Conservation (phyloP, 2,797 vertebrate species). For the Chelon auratus region DNA sequence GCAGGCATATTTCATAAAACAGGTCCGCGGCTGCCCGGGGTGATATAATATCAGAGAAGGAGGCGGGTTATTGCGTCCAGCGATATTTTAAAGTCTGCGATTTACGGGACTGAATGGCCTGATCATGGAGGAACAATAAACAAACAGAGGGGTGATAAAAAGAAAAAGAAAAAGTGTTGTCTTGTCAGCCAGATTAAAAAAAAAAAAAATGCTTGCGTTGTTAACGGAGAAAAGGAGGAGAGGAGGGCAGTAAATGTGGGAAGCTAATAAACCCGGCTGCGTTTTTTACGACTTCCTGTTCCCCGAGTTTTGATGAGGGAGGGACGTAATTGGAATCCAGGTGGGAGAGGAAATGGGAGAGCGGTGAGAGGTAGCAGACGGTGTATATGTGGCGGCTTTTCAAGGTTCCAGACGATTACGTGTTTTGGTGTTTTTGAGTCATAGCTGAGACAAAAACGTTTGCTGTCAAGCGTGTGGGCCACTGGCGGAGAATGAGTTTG, state of each 20-base stretch:
- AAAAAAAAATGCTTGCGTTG: conserved; percentile 14
- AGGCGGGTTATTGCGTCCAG: conserved; percentile 41
- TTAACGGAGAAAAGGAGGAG: conserved; percentile 31
- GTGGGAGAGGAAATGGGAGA: conserved; percentile 30
- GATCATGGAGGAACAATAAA: conserved; percentile 72
- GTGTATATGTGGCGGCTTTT: not conserved
- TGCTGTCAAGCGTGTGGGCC: not conserved
- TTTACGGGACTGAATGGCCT: conserved; percentile 64
- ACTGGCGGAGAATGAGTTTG: not conserved
- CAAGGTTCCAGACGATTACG: not conserved
- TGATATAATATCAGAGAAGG: conserved; percentile 55
- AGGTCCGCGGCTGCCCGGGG: conserved; percentile 24
- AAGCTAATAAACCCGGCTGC: conserved; percentile 58
- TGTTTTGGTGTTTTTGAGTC: not conserved
- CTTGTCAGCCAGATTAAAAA: conserved; percentile 72
- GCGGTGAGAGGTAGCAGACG: conserved; percentile 1
- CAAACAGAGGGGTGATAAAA: conserved; percentile 58
- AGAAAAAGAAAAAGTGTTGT: conserved; percentile 48
- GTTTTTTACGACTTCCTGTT: conserved; percentile 60
- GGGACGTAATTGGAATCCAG: conserved; percentile 57
- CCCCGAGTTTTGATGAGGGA: conserved; percentile 60
- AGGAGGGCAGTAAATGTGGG: conserved; percentile 48
- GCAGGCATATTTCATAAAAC: conserved; percentile 57
- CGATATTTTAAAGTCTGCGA: conserved; percentile 48
- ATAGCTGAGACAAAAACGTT: not conserved